phyloP scores from a whole-genome alignment of 92 coral and sea anemone species.

The Desmophyllum pertusum region DNA sequence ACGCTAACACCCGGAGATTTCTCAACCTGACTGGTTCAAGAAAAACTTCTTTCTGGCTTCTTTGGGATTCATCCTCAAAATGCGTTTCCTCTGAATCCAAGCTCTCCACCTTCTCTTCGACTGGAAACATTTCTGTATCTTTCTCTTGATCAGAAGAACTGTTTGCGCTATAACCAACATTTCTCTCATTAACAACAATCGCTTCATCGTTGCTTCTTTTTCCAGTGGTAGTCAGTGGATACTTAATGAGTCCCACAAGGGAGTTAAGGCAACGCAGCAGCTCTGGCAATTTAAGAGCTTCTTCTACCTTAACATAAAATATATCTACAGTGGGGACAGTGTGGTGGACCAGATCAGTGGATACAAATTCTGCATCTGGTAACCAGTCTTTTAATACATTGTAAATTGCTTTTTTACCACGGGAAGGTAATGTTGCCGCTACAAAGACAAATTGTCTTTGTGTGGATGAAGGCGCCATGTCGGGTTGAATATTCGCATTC shows the following conservation, averaged over 20 bases:
- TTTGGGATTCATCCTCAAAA: neutral
- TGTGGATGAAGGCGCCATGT: neutral
- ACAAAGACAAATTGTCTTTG: constrained; percentile 89
- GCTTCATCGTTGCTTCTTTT: neutral
- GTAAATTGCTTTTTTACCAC: constrained; percentile 80
- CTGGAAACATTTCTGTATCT: neutral
- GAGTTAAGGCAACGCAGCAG: constrained; percentile 59
- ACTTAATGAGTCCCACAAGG: constrained; percentile 45
- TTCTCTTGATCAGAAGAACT: neutral
- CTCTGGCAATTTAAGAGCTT: constrained; percentile 67
- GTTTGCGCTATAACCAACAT: neutral
- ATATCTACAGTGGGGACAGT: constrained; percentile 68
- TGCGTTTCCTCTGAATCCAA: neutral
- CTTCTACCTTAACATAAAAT: constrained; percentile 65
- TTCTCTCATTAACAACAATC: neutral
- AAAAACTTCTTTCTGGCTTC: neutral
- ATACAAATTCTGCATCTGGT: constrained; percentile 63
- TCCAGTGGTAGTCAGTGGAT: neutral
- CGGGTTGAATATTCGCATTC: neutral
- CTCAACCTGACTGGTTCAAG: constrained; percentile 2
- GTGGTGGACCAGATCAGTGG: constrained; percentile 77
- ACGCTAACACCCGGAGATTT: constrained; percentile 79
- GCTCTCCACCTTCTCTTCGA: neutral
- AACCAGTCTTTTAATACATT: constrained; percentile 75
- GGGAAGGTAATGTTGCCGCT: constrained; percentile 93